These are phyloP conservation scores for Paramormyrops kingsleyae DNA, from an alignment of 2,113 vertebrate genomes.

Conservation along the genomic window DNA sequence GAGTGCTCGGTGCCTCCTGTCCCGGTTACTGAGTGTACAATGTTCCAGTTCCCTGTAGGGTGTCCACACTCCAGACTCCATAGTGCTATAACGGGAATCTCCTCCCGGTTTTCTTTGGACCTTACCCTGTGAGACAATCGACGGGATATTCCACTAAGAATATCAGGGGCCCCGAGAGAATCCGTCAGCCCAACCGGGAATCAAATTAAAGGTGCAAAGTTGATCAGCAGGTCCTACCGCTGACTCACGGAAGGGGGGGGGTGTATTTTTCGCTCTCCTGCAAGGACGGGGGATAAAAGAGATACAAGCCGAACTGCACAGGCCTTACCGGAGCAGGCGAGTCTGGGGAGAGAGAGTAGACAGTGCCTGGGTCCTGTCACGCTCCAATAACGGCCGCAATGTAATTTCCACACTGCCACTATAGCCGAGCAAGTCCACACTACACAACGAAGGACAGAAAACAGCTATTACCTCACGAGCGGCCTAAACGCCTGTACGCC, in stretches of 20 bases:
- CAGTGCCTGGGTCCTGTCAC: neutral
- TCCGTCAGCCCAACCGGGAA: neutral
- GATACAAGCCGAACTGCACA: neutral
- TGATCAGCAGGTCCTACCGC: neutral
- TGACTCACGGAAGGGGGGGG: neutral
- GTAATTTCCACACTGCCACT: neutral
- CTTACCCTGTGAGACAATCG: neutral
- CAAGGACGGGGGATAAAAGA: slow-evolving; percentile 1
- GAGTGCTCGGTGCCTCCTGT: neutral
- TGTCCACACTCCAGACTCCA: neutral
- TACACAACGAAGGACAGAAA: neutral
- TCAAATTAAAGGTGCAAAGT: neutral
- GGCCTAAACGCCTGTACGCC: neutral
- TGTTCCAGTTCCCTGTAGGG: neutral
- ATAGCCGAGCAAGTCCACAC: neutral
- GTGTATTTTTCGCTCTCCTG: neutral
- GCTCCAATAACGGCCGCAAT: slow-evolving; percentile 10
- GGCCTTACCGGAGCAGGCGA: neutral
- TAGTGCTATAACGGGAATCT: neutral
- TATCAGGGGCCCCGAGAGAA: neutral
- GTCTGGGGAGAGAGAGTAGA: neutral
- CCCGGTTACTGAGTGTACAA: neutral
- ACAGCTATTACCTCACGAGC: neutral
- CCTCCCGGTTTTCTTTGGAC: neutral
- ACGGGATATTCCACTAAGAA: neutral